These are phyloP conservation scores for Drosophila koepferae DNA, from an alignment of 2,888 invertebrate species.

Conservation along the genomic window DNA sequence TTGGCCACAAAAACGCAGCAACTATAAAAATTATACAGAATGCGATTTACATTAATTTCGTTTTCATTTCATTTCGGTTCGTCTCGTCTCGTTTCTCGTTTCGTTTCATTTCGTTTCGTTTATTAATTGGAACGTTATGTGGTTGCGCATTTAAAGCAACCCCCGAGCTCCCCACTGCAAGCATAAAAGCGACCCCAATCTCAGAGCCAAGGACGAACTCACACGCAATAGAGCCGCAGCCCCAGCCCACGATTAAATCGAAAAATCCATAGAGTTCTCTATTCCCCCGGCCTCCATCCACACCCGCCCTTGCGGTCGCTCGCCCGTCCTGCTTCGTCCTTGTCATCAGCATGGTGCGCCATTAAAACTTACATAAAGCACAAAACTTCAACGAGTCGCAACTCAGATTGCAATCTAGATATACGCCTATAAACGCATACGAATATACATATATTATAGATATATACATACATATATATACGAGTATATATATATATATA, in stretches of 20 bases:
- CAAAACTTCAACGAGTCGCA: conserved; percentile 52
- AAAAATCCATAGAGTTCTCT: conserved; percentile 48
- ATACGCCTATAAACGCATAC: conserved; percentile 18
- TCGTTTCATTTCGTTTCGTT: conserved; percentile 51
- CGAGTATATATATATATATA: neutral
- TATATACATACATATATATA: neutral
- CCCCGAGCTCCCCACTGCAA: neutral
- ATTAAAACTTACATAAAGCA: conserved; percentile 64
- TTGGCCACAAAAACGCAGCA: conserved; percentile 77
- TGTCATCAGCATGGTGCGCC: conserved; percentile 45
- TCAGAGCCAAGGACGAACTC: conserved; percentile 38
- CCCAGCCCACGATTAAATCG: conserved; percentile 56
- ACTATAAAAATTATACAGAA: conserved; percentile 73
- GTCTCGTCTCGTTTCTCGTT: conserved; percentile 33
- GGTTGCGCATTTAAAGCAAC: conserved; percentile 47
- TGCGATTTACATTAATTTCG: conserved; percentile 74
- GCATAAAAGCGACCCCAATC: conserved; percentile 21
- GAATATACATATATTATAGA: conserved; percentile 7
- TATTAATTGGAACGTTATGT: conserved; percentile 73
- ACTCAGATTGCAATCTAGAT: conserved; percentile 59
- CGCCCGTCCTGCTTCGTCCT: conserved; percentile 9
- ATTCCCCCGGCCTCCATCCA: neutral
- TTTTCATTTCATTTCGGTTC: conserved; percentile 38
- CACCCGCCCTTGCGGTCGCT: neutral
- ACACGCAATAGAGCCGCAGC: conserved; percentile 50